These are phyloP conservation scores for Cydia pomonella DNA, from an alignment of 1,140 invertebrate species.

Conservation along the genomic window DNA sequence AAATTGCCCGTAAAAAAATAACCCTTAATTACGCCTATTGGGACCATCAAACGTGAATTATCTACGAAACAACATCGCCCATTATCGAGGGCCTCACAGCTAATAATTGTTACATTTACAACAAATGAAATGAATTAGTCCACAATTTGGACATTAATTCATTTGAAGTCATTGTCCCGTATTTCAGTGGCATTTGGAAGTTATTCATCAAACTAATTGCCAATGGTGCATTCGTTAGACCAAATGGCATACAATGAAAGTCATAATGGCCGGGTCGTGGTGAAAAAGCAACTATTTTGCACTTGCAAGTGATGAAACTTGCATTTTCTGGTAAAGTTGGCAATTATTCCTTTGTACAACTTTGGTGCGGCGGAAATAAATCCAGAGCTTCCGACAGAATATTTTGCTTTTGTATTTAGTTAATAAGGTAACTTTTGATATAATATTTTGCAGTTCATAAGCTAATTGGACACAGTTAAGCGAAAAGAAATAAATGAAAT, in stretches of 20 bases:
- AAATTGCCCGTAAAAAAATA: background rate
- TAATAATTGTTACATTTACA: conserved; percentile 8
- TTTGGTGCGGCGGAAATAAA: conserved; percentile 19
- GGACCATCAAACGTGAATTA: background rate
- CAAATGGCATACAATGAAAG: conserved; percentile 15
- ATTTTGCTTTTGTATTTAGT: conserved; percentile 11
- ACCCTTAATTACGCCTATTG: background rate
- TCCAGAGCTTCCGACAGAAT: background rate
- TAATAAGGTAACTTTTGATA: background rate
- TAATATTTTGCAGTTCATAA: background rate
- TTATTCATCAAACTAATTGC: conserved; percentile 25
- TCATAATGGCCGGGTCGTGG: conserved; percentile 11
- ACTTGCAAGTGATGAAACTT: conserved; percentile 27
- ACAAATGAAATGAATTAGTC: background rate
- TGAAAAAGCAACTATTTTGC: background rate
- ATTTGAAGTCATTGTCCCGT: background rate
- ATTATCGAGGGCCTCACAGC: background rate
- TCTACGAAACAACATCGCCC: background rate
- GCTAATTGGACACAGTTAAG: too few species aligned
- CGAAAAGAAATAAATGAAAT: too few species aligned
- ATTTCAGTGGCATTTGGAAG: conserved; percentile 18
- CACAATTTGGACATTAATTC: conserved; percentile 15
- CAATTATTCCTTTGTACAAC: conserved; percentile 24
- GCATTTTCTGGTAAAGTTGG: conserved; percentile 20
- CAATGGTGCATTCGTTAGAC: background rate